Conservation (phyloP, 1,140 invertebrate species). For the Varroa destructor region DNA sequence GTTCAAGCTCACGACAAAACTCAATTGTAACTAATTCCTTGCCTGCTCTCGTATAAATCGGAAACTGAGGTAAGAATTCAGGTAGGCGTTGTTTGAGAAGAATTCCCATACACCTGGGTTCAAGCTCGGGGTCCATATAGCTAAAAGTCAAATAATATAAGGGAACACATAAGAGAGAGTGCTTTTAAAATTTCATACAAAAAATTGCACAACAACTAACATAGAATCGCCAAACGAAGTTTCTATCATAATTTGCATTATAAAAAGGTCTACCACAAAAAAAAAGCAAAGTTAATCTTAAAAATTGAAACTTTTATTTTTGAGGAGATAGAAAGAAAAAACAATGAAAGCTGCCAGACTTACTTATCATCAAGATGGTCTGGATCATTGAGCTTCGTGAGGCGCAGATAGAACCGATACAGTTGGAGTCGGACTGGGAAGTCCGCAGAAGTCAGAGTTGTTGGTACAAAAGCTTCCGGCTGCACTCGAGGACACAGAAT, state of each 20-base stretch:
- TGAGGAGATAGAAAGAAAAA: neutral
- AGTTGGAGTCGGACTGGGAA: neutral
- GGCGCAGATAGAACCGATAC: neutral
- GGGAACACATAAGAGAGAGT: no score
- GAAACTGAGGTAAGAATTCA: slow-evolving; percentile 3
- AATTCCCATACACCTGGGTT: neutral
- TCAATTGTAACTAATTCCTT: slow-evolving; percentile 2
- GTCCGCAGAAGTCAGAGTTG: neutral
- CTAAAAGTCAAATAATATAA: neutral
- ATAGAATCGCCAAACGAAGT: no score
- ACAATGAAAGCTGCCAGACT: neutral
- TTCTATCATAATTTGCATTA: no score
- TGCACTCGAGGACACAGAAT: neutral
- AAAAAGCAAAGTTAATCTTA: neutral
- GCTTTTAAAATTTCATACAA: no score
- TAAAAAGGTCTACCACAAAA: neutral
- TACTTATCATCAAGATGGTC: slow-evolving; percentile 9
- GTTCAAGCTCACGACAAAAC: neutral
- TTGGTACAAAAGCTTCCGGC: neutral
- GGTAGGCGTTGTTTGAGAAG: neutral
- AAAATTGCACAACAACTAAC: no score
- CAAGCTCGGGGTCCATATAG: slow-evolving; percentile 8
- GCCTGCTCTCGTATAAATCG: slow-evolving; percentile 11
- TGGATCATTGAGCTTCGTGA: slow-evolving; percentile 7
- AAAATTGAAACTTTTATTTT: neutral